phyloP scores from a whole-genome alignment of 2,888 invertebrate genomes.

The Cetonia aurata region DNA sequence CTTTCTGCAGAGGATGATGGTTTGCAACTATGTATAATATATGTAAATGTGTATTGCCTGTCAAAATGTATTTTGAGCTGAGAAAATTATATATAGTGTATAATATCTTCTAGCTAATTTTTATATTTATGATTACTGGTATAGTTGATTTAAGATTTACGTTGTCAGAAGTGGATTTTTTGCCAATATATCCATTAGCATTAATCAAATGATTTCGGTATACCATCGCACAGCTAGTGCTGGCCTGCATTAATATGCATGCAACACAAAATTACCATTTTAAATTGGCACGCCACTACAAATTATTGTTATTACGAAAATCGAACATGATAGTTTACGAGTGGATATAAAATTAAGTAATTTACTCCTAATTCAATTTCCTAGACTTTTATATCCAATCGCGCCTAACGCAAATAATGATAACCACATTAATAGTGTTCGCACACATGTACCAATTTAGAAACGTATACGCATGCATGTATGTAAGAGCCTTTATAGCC shows the following conservation, averaged over 20 bases:
- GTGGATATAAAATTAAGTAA: conserved; percentile 17
- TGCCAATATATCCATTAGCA: too few relatives aligned
- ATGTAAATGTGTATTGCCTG: too few relatives aligned
- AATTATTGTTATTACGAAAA: conserved; percentile 10
- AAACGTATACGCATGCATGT: neutral
- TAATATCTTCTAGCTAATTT: too few relatives aligned
- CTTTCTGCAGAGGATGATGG: too few relatives aligned
- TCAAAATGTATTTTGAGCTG: too few relatives aligned
- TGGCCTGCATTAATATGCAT: neutral
- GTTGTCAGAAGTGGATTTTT: too few relatives aligned
- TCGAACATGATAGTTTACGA: neutral
- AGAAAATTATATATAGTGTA: too few relatives aligned
- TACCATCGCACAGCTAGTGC: neutral
- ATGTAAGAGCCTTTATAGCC: conserved; percentile 23
- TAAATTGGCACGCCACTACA: conserved; percentile 5
- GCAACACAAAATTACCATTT: conserved; percentile 11
- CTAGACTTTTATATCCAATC: neutral
- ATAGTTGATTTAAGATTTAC: too few relatives aligned
- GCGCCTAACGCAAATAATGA: conserved; percentile 21
- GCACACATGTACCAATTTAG: neutral
- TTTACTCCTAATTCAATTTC: conserved; percentile 16
- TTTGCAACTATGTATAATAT: too few relatives aligned
- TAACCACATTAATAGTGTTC: conserved; percentile 16
- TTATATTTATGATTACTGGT: too few relatives aligned
- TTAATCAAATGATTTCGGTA: conserved; percentile 1